These are phyloP conservation scores for Hydriomena furcata DNA, from an alignment of 2,888 invertebrate species.

Conservation along the genomic window DNA sequence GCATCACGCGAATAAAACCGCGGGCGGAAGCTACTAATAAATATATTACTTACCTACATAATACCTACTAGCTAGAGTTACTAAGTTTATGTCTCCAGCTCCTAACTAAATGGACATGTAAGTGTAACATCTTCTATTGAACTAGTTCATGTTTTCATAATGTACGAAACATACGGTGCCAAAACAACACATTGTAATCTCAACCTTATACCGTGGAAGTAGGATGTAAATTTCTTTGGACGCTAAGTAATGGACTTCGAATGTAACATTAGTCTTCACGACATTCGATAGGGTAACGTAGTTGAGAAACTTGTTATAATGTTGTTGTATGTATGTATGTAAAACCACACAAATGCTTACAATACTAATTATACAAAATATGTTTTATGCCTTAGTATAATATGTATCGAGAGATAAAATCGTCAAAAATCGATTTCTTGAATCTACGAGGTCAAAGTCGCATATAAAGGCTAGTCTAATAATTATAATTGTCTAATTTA, in stretches of 20 bases:
- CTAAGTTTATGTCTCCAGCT: not conserved
- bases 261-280: constrained; percentile 40
- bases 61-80: no score
- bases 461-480: no score
- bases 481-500: no score
- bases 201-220: constrained; percentile 1
- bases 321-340: not conserved
- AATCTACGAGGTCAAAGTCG: no score
- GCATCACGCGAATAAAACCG: no score
- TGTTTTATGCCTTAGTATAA: no score
- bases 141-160: constrained; percentile 65
- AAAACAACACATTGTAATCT: not conserved
- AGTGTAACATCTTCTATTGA: constrained; percentile 44
- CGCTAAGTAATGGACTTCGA: constrained; percentile 6
- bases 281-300: constrained; percentile 50
- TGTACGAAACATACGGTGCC: constrained; percentile 57
- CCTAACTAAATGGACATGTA: constrained; percentile 15
- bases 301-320: constrained; percentile 36
- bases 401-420: no score
- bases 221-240: not conserved
- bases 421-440: no score
- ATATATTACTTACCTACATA: no score
- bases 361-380: no score
- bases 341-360: no score
- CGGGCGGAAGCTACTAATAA: no score